Percentiles rank a stretch among this genome's conserved stretches.
Conservation (phyloP, 2,797 vertebrate species). For the Ispidina lecontei region DNA sequence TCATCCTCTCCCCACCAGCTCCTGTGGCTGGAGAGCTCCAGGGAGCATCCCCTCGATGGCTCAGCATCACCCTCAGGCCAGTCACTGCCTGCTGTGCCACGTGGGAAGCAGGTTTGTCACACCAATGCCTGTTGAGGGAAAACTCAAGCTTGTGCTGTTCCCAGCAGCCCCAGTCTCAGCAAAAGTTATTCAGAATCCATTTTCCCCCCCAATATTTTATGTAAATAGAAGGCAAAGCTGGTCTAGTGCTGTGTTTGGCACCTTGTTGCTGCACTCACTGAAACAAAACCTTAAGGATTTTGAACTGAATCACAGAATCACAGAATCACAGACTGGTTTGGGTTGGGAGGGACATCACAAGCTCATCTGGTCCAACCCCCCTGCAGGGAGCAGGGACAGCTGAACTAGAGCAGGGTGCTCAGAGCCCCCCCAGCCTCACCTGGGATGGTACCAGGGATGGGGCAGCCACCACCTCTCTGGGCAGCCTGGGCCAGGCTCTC, state of each 20-base stretch:
- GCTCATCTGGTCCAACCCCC: neutral
- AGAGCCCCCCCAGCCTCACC: neutral
- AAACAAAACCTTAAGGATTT: neutral
- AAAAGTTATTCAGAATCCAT: neutral
- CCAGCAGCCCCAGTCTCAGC: neutral
- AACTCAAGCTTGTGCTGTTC: neutral
- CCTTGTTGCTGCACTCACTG: neutral
- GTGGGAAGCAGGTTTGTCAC: neutral
- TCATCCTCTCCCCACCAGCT: neutral
- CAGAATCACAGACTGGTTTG: neutral
- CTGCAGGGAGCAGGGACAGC: neutral
- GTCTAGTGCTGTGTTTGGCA: neutral
- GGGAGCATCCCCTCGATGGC: neutral
- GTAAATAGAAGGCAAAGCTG: neutral
- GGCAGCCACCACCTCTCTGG: neutral
- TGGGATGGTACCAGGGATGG: neutral
- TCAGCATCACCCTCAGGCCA: rapidly evolving
- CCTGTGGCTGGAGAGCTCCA: neutral
- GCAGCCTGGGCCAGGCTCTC: neutral
- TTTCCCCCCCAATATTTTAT: neutral
- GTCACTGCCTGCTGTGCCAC: rapidly evolving
- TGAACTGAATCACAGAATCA: neutral
- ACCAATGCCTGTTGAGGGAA: rapidly evolving
- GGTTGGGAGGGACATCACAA: neutral
- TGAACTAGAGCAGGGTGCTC: neutral